Conservation (phyloP, 1,140 invertebrate species). For the Leptinotarsa lineolata region DNA sequence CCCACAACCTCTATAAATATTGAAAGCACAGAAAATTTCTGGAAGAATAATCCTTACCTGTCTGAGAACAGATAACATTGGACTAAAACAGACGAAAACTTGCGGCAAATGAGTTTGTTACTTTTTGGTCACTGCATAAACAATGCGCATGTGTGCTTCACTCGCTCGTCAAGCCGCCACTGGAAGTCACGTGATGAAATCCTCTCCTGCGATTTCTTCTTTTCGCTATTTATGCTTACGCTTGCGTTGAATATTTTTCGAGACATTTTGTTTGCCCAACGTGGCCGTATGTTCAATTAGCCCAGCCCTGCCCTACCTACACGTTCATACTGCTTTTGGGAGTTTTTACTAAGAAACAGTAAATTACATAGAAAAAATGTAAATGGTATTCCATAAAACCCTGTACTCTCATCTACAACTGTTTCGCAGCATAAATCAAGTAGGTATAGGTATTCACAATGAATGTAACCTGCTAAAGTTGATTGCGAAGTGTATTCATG, state of each 20-base stretch:
- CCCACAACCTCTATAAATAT: not conserved
- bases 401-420: too few species aligned
- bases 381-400: too few species aligned
- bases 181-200: not conserved
- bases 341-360: too few species aligned
- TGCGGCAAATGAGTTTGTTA: not conserved
- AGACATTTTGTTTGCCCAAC: conserved; percentile 12
- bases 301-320: not conserved
- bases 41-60: not conserved
- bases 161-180: not conserved
- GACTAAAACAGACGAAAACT: not conserved
- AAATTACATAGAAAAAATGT: too few species aligned
- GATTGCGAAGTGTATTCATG: too few species aligned
- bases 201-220: not conserved
- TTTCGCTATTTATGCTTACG: not conserved
- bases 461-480: too few species aligned
- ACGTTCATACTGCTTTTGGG: too few species aligned
- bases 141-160: not conserved
- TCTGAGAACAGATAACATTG: not conserved
- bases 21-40: not conserved
- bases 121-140: not conserved
- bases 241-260: not conserved
- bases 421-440: too few species aligned
- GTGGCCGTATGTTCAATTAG: not conserved
- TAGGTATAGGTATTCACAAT: too few species aligned